Evolutionary conservation across 2,113 vertebrate species (phyloP), one percentile per base, ranked within the genome.

Genomic region (Paradoxurus hermaphroditus): DNA sequence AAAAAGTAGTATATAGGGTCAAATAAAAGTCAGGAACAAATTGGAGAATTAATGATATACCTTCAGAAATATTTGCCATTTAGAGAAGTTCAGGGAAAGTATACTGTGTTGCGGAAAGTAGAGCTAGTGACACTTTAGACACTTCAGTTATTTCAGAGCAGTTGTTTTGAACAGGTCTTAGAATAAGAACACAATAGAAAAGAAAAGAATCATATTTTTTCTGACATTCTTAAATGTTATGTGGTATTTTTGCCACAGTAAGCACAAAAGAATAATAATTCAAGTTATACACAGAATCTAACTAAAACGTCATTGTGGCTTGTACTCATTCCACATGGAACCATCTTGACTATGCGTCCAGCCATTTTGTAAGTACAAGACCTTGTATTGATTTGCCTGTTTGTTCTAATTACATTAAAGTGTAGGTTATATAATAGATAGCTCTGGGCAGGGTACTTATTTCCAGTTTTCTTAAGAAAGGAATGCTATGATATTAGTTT

Each of bases 351-450:
- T 92, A 59, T 81, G 92, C 62, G 92, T 95, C 1, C 4, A 82
- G 46, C 84, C 96, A 79, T 96, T 98, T 94, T 98, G 90, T 97
- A 98, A 97, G 97, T 95, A 97, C 79, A 97, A 98, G 94, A 91
- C 86, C 67, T 78, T 87, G 23, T 92, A 96, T 97, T 95, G 97
- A 97, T 98, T 96, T 97, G 19, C 19, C 53, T 97, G 59, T 96
- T 98, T 97, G 91, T 95, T 97, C 97, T 98, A 98, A 98, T 98
- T 97, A 96, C 25, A 93, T 84, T 93, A 97, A 97, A 98, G 86
- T 97, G 87, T 77, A 89, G 95, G 94, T 53, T 98, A 88, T 90
- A 49, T 62, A 98, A 95, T 39, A 97, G 85, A 91, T 91, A 23
- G 25, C 56, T 92, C 4, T 59, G 63, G 15, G 11, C 90, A 79